These are phyloP conservation scores for Lordiphosa andalusiaca DNA, from an alignment of 2,888 invertebrate species.

Conservation along the genomic window DNA sequence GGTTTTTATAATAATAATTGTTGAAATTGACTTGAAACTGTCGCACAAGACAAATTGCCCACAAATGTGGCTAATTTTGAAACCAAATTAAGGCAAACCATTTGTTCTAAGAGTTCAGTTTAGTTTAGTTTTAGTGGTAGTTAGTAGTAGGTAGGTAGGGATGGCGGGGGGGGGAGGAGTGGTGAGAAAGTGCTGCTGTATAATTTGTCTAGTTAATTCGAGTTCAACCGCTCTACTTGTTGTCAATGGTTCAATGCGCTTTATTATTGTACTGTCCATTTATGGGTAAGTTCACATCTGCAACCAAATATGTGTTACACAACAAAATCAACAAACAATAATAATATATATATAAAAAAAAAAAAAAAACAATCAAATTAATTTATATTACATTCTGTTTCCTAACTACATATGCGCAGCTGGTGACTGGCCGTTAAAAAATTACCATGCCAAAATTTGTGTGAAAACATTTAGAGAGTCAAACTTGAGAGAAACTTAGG, in stretches of 20 bases:
- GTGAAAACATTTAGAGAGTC: no score
- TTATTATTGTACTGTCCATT: conserved; percentile 40
- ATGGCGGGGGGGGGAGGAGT: not conserved
- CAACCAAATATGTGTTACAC: conserved; percentile 1
- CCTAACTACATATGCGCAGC: no score
- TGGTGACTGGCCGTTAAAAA: no score
- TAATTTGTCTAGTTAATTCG: conserved; percentile 58
- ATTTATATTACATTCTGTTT: conserved; percentile 13
- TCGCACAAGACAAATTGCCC: conserved; percentile 61
- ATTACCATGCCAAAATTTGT: no score
- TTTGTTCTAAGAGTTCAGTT: conserved; percentile 38
- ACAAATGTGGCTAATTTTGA: conserved; percentile 36
- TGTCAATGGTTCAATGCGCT: conserved; percentile 17
- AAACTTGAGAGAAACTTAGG: no score
- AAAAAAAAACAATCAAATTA: conserved; percentile 19
- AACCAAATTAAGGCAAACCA: conserved; percentile 58
- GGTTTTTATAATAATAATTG: conserved; percentile 16
- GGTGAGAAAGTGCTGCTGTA: conserved; percentile 31
- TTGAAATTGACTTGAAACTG: conserved; percentile 61
- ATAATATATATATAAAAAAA: no score
- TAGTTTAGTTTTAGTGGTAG: conserved; percentile 39
- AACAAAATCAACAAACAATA: conserved; percentile 4
- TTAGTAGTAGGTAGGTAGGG: conserved; percentile 3
- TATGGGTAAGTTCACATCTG: conserved; percentile 1
- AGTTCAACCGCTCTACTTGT: conserved; percentile 39